Conservation (phyloP, 2,113 vertebrate genomes). For the Chascanopsetta lugubris region DNA sequence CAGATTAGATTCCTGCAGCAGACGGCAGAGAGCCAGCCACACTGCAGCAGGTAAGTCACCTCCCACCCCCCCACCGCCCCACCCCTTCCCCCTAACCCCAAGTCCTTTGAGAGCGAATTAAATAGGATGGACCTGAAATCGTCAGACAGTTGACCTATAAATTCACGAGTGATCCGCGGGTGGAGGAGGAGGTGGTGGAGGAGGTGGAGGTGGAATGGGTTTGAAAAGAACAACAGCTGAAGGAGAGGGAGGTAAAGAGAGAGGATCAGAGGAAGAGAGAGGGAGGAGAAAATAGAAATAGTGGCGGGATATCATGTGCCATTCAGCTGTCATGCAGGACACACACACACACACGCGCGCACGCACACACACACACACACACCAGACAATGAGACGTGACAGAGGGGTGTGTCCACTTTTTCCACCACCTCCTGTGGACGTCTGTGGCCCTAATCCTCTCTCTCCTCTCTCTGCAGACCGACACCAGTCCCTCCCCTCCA, state of each 20-base stretch:
- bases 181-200: slow-evolving; percentile 33
- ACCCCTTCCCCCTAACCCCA: no score
- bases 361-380: no score
- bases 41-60: slow-evolving; percentile 48
- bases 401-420: slow-evolving; percentile 39
- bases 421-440: slow-evolving; percentile 32
- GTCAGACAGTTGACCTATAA: slow-evolving; percentile 70
- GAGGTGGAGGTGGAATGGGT: slow-evolving; percentile 15
- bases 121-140: slow-evolving; percentile 60
- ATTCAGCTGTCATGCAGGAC: slow-evolving; percentile 53
- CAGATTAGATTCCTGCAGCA: slow-evolving; percentile 37
- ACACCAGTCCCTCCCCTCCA: slow-evolving; percentile 19
- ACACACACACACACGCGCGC: no score
- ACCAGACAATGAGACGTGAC: slow-evolving; percentile 29
- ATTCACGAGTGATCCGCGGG: slow-evolving; percentile 59
- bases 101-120: slow-evolving; percentile 49
- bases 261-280: slow-evolving; percentile 36
- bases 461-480: slow-evolving; percentile 47
- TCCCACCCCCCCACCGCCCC: neutral
- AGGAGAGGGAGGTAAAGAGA: slow-evolving; percentile 15
- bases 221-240: slow-evolving; percentile 23
- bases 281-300: slow-evolving; percentile 12
- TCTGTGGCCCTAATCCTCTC: slow-evolving; percentile 64
- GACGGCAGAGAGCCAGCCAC: slow-evolving; percentile 32
- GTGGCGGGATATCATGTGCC: slow-evolving; percentile 15